These are phyloP conservation scores for Axea sp. DNA, from an alignment of 2,888 invertebrate genomes.

Conservation along the genomic window DNA sequence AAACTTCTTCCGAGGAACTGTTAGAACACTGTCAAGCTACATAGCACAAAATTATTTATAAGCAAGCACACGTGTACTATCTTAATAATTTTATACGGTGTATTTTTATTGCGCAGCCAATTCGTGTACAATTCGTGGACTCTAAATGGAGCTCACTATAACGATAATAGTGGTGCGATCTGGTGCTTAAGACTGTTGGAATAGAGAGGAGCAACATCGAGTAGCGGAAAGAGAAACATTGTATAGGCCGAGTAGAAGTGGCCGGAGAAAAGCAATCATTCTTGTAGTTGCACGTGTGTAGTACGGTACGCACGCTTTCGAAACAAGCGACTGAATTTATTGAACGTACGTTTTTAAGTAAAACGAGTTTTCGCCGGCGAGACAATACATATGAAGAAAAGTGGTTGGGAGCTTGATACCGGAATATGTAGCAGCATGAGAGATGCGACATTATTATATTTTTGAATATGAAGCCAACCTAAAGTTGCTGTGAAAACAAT, in stretches of 20 bases:
- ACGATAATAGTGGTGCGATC: slow-evolving; percentile 60
- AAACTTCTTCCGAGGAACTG: neutral
- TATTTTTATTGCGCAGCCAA: slow-evolving; percentile 49
- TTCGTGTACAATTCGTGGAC: slow-evolving; percentile 52
- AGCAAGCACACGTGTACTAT: slow-evolving; percentile 18
- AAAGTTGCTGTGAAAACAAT: slow-evolving; percentile 10
- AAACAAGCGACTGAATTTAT: slow-evolving; percentile 62
- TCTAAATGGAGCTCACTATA: slow-evolving; percentile 50
- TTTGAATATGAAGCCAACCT: slow-evolving; percentile 5
- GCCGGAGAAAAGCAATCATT: slow-evolving; percentile 58
- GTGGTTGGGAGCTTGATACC: slow-evolving; percentile 36
- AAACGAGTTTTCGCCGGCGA: slow-evolving; percentile 54
- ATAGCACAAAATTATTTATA: slow-evolving; percentile 35
- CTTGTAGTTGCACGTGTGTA: slow-evolving; percentile 60
- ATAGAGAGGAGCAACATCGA: slow-evolving; percentile 52
- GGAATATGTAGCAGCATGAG: slow-evolving; percentile 20
- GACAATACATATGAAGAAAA: slow-evolving; percentile 57
- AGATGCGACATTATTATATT: slow-evolving; percentile 45
- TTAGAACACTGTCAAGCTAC: slow-evolving; percentile 8
- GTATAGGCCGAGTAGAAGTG: slow-evolving; percentile 57
- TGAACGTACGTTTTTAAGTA: slow-evolving; percentile 62
- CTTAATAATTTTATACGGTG: slow-evolving; percentile 35
- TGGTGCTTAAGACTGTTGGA: slow-evolving; percentile 55
- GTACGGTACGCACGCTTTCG: slow-evolving; percentile 57
- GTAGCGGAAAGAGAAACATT: slow-evolving; percentile 54